Conservation (phyloP, 1,140 invertebrate species). For the Cydia fagiglandana region DNA sequence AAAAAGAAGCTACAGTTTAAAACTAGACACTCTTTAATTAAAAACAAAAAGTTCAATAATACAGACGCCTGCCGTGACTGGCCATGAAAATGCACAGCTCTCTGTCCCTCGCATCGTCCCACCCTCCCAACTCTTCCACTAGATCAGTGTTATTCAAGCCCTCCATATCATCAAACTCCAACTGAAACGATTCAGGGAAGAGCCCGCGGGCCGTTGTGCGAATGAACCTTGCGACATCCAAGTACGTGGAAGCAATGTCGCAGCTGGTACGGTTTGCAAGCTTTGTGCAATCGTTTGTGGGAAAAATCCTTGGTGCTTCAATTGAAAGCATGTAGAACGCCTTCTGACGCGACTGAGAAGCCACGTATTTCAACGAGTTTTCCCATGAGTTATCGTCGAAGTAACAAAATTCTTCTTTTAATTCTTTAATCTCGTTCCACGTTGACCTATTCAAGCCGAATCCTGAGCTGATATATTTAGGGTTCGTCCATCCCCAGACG, state of each 20-base stretch:
- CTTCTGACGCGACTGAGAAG: conserved; percentile 24
- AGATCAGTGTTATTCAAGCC: neutral
- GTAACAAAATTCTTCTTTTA: conserved; percentile 42
- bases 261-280: conserved; percentile 29
- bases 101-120: conserved; percentile 44
- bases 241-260: conserved; percentile 12
- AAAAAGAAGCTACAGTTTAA: no score
- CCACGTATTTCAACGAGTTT: conserved; percentile 40
- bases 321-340: conserved; percentile 37
- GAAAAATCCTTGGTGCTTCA: conserved; percentile 45
- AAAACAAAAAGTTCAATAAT: neutral
- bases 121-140: conserved; percentile 36
- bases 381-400: conserved; percentile 48
- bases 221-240: conserved; percentile 32
- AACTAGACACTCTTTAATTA: neutral
- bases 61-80: conserved; percentile 12
- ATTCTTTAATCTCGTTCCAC: conserved; percentile 43
- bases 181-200: conserved; percentile 34
- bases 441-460: conserved; percentile 47
- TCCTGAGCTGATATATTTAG: conserved; percentile 38
- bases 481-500: conserved; percentile 38
- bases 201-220: conserved; percentile 32
- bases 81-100: conserved; percentile 45
- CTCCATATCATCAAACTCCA: neutral
- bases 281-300: conserved; percentile 36